A percentile compares a stretch with the other conserved stretches of the same genome.
Conservation (phyloP, 2,797 vertebrate genomes). For the Nannoperca obscura region DNA sequence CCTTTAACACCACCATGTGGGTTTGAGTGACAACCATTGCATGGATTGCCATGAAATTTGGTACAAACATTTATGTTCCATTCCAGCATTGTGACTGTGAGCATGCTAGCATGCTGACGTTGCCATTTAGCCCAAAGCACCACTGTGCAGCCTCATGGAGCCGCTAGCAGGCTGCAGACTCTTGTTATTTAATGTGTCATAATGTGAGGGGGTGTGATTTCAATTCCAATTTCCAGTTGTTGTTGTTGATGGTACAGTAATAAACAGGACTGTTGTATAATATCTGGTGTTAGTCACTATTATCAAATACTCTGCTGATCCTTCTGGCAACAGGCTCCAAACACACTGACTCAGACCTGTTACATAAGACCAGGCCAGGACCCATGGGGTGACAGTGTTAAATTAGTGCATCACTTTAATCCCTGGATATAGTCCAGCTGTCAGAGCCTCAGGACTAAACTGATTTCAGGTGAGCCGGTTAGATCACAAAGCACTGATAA, state of each 20-base stretch:
- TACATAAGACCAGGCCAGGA: slow-evolving; percentile 23
- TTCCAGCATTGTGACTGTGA: neutral
- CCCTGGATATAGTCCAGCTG: slow-evolving; percentile 8
- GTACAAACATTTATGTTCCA: neutral
- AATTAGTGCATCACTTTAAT: slow-evolving; percentile 25
- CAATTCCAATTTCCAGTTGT: neutral
- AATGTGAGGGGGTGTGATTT: neutral
- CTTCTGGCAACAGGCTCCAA: neutral
- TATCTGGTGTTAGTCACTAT: neutral
- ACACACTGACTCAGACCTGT: slow-evolving; percentile 9
- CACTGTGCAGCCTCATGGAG: neutral
- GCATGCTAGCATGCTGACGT: neutral
- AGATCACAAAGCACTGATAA: neutral
- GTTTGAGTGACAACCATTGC: neutral
- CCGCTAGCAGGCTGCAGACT: neutral
- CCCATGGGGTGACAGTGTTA: neutral
- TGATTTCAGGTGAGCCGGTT: neutral
- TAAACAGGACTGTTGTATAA: neutral
- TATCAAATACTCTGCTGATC: slow-evolving; percentile 3
- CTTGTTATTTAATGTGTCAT: neutral
- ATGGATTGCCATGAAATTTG: neutral
- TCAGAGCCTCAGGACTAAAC: neutral
- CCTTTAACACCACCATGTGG: neutral
- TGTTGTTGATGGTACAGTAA: neutral
- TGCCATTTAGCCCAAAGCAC: neutral